These are phyloP conservation scores for Prionace glauca DNA, from an alignment of 2,797 vertebrate species.

Conservation along the genomic window DNA sequence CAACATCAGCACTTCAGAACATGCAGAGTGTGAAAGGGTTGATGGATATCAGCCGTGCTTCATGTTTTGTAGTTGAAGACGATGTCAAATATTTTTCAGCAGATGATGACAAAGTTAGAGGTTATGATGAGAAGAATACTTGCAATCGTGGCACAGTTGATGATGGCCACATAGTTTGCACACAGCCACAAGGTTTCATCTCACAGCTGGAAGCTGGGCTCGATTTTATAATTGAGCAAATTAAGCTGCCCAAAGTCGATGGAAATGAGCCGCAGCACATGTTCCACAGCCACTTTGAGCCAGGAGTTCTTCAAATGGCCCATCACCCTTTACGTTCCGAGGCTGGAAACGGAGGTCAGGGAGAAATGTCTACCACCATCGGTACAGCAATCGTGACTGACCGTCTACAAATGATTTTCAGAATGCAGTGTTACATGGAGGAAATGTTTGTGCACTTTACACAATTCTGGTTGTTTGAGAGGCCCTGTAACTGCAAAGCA, in stretches of 20 bases:
- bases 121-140: background rate
- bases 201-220: constrained; percentile 36
- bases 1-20: background rate
- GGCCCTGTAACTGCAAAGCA: constrained; percentile 29
- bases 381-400: background rate
- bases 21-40: background rate
- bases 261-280: constrained; percentile 35
- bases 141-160: too few relatives aligned
- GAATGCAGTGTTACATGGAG: constrained; percentile 34
- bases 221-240: constrained; percentile 40
- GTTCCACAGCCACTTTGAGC: background rate
- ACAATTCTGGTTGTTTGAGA: constrained; percentile 46
- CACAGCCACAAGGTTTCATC: background rate
- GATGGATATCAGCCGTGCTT: background rate
- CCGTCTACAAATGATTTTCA: constrained; percentile 43
- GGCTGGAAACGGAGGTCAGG: constrained; percentile 33
- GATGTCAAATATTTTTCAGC: background rate
- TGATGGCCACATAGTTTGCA: background rate
- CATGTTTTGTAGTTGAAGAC: background rate
- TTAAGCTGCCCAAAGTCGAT: constrained; percentile 41
- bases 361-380: constrained; percentile 8
- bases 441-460: constrained; percentile 46
- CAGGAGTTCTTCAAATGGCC: background rate
- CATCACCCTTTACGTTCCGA: background rate
- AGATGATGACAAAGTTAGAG: too few relatives aligned